Conservation (phyloP, 2,797 vertebrate species). For the Gouania willdenowi region DNA sequence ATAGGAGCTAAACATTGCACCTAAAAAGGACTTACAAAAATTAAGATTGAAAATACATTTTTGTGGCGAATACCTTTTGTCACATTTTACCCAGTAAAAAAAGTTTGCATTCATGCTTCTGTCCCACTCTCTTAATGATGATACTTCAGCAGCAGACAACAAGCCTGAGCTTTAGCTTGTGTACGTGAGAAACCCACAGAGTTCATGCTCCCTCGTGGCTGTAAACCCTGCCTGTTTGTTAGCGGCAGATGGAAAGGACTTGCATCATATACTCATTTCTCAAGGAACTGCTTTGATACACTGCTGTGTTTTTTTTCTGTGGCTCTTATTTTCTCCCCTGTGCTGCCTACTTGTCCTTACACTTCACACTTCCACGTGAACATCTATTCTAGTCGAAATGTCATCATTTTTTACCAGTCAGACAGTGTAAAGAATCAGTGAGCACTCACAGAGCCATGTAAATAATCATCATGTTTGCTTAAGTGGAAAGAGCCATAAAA, state of each 20-base stretch:
- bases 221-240: conserved; percentile 2
- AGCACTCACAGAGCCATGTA: not conserved
- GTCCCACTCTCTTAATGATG: not conserved
- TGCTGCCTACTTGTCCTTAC: conserved; percentile 21
- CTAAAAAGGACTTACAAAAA: no score
- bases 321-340: conserved; percentile 13
- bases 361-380: conserved; percentile 14
- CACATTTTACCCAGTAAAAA: no score
- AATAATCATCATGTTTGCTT: conserved; percentile 21
- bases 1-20: no score
- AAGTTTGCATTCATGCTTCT: no score
- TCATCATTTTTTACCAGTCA: conserved; percentile 15
- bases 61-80: no score
- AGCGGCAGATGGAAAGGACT: conserved; percentile 6
- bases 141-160: conserved; percentile 2
- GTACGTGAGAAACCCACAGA: not conserved
- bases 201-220: not conserved
- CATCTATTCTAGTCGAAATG: conserved; percentile 45
- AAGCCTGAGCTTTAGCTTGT: not conserved
- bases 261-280: conserved; percentile 14
- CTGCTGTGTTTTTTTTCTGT: conserved; percentile 4
- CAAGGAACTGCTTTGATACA: conserved; percentile 20
- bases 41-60: no score
- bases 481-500: conserved; percentile 39
- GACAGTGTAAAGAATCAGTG: not conserved